These are phyloP conservation scores for Spilogale gracilis DNA, from an alignment of 2,113 vertebrate species.

Conservation along the genomic window DNA sequence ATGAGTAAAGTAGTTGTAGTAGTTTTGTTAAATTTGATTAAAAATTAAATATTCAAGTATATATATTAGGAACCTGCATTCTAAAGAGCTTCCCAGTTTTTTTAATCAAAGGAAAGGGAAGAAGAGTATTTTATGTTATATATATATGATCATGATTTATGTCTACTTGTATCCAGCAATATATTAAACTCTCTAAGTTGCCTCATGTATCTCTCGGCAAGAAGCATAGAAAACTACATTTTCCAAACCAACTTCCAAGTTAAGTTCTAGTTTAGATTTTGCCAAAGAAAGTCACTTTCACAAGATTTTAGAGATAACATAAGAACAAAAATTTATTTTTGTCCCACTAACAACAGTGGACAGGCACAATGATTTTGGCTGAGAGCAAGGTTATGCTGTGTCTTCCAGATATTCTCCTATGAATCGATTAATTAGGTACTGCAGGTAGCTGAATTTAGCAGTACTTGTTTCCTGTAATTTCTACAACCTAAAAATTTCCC, in stretches of 20 bases:
- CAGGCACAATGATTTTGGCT: not conserved
- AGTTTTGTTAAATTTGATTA: not conserved
- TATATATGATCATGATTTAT: not conserved
- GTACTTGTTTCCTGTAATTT: not conserved
- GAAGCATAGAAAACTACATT: not conserved
- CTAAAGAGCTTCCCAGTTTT: not conserved
- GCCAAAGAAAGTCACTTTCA: not conserved
- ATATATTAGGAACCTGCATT: not conserved
- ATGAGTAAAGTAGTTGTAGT: not conserved
- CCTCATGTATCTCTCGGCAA: not conserved
- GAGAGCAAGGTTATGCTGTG: not conserved
- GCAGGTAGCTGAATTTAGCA: not conserved
- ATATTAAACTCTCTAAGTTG: not conserved
- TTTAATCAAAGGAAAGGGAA: not conserved
- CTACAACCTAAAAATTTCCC: not conserved
- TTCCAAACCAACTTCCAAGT: not conserved
- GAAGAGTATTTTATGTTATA: not conserved
- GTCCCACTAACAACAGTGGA: not conserved
- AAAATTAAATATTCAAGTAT: not conserved
- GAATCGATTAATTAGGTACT: not conserved
- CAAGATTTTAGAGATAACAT: not conserved
- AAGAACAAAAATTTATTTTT: conserved; percentile 3
- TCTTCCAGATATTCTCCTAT: not conserved
- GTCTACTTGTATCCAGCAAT: not conserved
- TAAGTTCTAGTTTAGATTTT: not conserved